Base-by-base conservation (phyloP, 2,797 vertebrate genomes). In the Rhabdomys pumilio region DNA sequence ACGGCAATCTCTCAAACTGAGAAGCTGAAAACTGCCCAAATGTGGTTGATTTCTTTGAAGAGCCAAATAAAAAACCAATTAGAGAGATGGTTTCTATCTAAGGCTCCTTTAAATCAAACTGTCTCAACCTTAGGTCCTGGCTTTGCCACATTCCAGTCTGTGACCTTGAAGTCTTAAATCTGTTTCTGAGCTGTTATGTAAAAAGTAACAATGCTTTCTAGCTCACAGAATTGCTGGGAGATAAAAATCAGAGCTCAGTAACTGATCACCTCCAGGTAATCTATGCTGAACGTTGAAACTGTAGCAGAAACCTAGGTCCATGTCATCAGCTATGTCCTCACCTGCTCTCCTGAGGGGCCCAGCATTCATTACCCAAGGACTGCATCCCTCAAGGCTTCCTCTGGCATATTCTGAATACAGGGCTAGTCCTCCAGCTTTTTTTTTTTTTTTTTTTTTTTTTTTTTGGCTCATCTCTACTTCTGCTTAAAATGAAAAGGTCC, bases 101-200 rank as follows among this genome's bases (percentile, higher is more conserved):
- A n/a, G 55, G 38, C 55, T 88, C 81, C 92, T 90, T 90, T 69
- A 93, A 93, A 89, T 96, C n/a, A 87, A 57, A 83, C 44, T 77
- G 26, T 79, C 41, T 73, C 41, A 12, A 57, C 8, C 41, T 93
- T 65, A 86, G 67, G n/a, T 88, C n/a, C 84, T 84, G 20, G 17
- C 72, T 90, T 55, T 94, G 59, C 90, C 59, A 69, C 72, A 53
- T 83, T 65, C 57, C 87, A 75, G 19, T 47, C 91, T 95, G 38
- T 91, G 95, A 97, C 96, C 92, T 96, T 97, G 79, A 97, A 94
- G 41, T 85, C 57, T 94, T 95, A 65, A 31, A 24, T 89, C 44
- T 93, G 72, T 90, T 92, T 96, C 81, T 93, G 57, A 96, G 93
- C 29, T 82, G 34, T 90, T 85, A 80, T 59, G 61, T 92, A 61